Evolutionary conservation across 2,797 vertebrate genomes (phyloP), one percentile per base, ranked within the genome.

Genomic region (Chaetodon trifasciatus): DNA sequence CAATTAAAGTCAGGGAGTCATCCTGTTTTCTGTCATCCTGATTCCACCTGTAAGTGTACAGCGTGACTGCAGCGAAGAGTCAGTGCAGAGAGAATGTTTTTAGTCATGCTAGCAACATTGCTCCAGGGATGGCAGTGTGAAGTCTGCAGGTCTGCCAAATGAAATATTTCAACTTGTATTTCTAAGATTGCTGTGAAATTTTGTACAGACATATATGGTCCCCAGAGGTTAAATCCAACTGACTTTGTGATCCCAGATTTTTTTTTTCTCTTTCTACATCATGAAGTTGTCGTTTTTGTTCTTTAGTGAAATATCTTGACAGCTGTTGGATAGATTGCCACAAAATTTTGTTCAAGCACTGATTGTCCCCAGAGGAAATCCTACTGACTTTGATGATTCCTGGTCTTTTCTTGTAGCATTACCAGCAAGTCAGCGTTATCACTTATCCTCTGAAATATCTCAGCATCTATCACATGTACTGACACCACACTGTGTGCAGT

Each of bases 31-130:
- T 16, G 52, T 55, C n/a, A 58, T 58, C 32, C 8, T n/a, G 19
- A 39, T 37, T 60, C 39, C 12, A 15, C 12, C 57, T 74, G 17
- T 55, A 12, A 24, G 12, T 58, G 65, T 57, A 21, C 24, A 49
- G 71, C 42, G 35, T 53, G 79, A 81, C 64, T 57, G 50, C 63
- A 72, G 79, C 37, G 81, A 85, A 78, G 44, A 56, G 55, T 79
- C 68, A 68, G 16, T 23, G 60, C 57, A 50, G 62, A 58, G 49
- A 3, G 58, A 79, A 57, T 63, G 17, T 65, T 74, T 63, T 64
- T 21, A 65, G 64, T 5, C 32, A 24, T 32, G 65, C 39, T 37
- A 42, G 44, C 70, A n/a, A 19, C 32, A 58, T n/a, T 8, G 9
- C 5, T 40, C 53, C 15, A 40, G 49, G 3, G 21, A 58, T 11